These are phyloP conservation scores for Mixornis gularis DNA, from an alignment of 2,113 vertebrate genomes.

Conservation along the genomic window DNA sequence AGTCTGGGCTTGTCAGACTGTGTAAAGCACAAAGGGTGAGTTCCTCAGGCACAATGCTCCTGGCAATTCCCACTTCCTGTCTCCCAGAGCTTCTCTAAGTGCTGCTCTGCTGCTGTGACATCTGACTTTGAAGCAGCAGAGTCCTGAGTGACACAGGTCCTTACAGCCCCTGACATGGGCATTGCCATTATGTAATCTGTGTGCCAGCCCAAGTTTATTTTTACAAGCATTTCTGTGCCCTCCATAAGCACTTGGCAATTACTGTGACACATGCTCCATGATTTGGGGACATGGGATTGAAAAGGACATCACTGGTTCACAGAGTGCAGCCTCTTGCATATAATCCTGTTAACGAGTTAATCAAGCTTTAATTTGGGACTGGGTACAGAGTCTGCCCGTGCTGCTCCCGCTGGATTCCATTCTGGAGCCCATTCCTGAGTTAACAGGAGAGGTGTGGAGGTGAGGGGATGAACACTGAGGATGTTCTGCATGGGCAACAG, in stretches of 20 bases:
- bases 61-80: not conserved
- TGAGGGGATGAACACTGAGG: not conserved
- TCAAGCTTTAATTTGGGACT: not conserved
- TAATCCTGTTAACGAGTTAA: not conserved
- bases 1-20: not conserved
- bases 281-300: not conserved
- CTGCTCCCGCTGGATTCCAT: not conserved
- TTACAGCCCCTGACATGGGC: slow-evolving; percentile 18
- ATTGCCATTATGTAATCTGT: not conserved
- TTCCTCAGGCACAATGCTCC: not conserved
- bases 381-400: not conserved
- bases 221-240: not conserved
- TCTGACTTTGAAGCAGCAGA: not conserved
- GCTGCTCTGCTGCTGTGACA: not conserved
- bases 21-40: not conserved
- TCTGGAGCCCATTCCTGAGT: not conserved
- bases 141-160: slow-evolving; percentile 16
- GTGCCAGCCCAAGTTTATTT: slow-evolving; percentile 25
- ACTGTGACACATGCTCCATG: not conserved
- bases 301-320: not conserved
- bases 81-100: not conserved
- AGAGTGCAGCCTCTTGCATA: not conserved
- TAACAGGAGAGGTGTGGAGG: not conserved
- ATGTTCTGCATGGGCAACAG: not conserved
- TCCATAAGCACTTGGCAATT: not conserved